Conservation (phyloP, 2,797 vertebrate genomes). For the Natrix natrix region DNA sequence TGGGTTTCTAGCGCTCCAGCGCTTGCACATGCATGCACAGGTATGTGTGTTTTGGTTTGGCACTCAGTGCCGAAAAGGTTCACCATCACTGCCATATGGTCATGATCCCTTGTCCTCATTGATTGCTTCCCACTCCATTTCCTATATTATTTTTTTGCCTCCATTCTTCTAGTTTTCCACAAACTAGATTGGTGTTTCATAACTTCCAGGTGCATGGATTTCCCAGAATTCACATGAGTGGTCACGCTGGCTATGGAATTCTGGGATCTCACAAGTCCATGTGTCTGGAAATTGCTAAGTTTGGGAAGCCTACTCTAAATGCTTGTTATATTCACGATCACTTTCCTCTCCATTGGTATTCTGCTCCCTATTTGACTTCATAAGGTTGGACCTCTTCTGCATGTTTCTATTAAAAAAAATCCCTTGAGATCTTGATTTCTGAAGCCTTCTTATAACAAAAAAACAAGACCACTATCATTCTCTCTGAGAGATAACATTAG, state of each 20-base stretch:
- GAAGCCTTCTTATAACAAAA: background rate
- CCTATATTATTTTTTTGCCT: background rate
- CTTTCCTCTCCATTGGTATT: background rate
- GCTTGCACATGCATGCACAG: too few species aligned
- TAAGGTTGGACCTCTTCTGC: background rate
- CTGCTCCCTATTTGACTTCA: background rate
- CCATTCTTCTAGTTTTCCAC: background rate
- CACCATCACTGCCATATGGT: background rate
- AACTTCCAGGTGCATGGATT: background rate
- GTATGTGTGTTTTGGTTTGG: too few species aligned
- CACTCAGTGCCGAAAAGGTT: too few species aligned
- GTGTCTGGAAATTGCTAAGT: background rate
- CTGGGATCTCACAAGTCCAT: background rate
- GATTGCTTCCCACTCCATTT: background rate
- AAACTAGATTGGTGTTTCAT: background rate
- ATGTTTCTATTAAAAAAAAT: background rate
- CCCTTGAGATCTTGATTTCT: background rate
- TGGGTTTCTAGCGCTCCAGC: too few species aligned
- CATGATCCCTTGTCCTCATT: background rate
- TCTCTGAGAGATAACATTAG: background rate
- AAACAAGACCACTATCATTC: background rate
- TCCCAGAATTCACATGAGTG: background rate
- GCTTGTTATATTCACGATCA: background rate
- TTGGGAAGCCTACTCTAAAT: background rate
- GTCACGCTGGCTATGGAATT: background rate